Evolutionary conservation across 2,888 invertebrate species (phyloP), one percentile per base, ranked within the genome.

Genomic region (Nemotelus pantherinus): DNA sequence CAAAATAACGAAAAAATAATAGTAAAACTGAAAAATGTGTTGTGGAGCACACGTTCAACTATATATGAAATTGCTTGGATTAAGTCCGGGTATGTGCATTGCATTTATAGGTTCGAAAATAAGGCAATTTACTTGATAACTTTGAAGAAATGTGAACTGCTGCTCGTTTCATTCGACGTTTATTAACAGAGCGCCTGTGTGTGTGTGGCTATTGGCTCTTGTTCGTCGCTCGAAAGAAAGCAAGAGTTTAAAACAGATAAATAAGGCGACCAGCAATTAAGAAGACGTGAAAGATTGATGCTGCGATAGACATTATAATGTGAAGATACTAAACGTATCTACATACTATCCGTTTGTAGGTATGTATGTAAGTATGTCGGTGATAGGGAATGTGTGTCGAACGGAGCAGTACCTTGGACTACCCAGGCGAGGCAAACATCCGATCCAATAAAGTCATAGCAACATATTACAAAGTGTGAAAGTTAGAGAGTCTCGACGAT

Each of bases 201-300:
- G 25, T 25, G 25, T 25, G 25, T 25, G 25, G 25, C 25, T 25
- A 25, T 25, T 25, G 25, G 25, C 25, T 25, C 25, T 25, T 25
- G 25, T 25, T 25, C 25, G 25, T 25, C 25, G 25, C 25, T 25
- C 25, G 25, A 39, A 50, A 68, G 68, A 63, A 48, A 68, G 68
- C 68, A 6, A 68, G 48, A 65, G 53, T 50, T 25, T 25, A 50
- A n/a, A 45, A 39, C 48, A 68, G 68, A 68, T 68, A 50, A 68
- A 68, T 68, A 68, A 68, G 50, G 68, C 48, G 68, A 63, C 41
- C 63, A 68, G 68, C 68, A 68, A 68, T 68, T 68, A 68, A 50
- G 68, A 68, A 68, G 68, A 68, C 68, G 68, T 68, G 68, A 68
- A 68, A 68, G 68, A 68, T 68, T 68, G 68, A 68, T 68, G 68